Conservation (phyloP, 2,113 vertebrate genomes). For the Ciconia boyciana region DNA sequence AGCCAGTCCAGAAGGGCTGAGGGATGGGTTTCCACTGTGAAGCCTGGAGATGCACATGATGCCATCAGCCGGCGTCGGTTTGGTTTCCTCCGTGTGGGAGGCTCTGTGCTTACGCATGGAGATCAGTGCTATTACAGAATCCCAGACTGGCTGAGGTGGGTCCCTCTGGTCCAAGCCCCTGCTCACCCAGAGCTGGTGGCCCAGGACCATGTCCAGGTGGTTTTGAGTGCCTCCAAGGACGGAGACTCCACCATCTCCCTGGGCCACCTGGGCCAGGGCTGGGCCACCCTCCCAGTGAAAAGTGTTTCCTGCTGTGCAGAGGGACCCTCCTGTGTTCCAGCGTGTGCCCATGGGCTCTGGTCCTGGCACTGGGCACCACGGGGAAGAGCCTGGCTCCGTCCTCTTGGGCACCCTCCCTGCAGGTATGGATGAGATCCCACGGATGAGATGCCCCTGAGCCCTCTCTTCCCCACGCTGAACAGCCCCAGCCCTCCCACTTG, state of each 20-base stretch:
- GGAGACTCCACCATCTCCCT: background rate
- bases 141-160: background rate
- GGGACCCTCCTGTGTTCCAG: background rate
- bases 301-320: background rate
- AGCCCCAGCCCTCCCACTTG: background rate
- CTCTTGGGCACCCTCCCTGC: background rate
- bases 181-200: background rate
- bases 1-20: background rate
- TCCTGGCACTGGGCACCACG: background rate
- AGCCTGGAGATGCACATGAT: fast-evolving
- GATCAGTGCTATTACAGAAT: no score
- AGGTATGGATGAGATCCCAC: background rate
- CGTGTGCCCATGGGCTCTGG: no score
- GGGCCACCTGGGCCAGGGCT: background rate
- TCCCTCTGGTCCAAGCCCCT: background rate
- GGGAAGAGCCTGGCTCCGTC: background rate
- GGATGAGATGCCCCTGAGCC: background rate
- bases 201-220: background rate
- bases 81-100: background rate
- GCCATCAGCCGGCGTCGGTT: background rate
- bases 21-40: background rate
- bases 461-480: no score
- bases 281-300: no score
- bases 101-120: background rate
- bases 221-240: background rate